These are phyloP conservation scores for Tauraco erythrolophus DNA, from an alignment of 2,113 vertebrate genomes.

Conservation along the genomic window DNA sequence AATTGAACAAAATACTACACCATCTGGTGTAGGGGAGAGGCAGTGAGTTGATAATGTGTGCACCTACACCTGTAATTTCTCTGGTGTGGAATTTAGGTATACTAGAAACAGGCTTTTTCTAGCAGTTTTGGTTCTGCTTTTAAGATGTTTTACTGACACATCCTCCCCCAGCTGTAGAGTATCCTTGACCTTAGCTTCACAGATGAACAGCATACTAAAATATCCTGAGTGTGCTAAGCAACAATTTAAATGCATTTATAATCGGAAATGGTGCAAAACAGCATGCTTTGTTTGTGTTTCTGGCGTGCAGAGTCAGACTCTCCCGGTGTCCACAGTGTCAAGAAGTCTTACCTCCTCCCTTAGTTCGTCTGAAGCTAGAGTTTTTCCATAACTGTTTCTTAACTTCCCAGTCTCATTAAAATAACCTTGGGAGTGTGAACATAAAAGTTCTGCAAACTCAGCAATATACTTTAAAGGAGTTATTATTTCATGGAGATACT, in stretches of 20 bases:
- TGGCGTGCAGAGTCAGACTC: not conserved
- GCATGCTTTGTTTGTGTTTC: not conserved
- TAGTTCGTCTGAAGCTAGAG: not conserved
- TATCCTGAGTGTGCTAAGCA: not conserved
- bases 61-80: not conserved
- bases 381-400: not conserved
- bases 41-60: no score
- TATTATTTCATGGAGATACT: fast-evolving
- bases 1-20: not conserved
- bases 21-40: not conserved
- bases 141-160: not conserved
- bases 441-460: not conserved
- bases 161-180: not conserved
- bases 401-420: not conserved
- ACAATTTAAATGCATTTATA: not conserved
- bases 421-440: not conserved
- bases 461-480: not conserved
- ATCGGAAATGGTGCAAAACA: fast-evolving
- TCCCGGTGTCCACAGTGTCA: not conserved
- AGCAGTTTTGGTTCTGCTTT: not conserved
- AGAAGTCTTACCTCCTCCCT: not conserved
- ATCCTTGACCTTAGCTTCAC: not conserved
- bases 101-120: not conserved
- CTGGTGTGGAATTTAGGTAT: not conserved
- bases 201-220: not conserved